Percentiles rank a stretch among this genome's conserved stretches.
Evolutionary conservation across 1,140 invertebrate species (phyloP).

Genomic region (Heliothis subflexa): DNA sequence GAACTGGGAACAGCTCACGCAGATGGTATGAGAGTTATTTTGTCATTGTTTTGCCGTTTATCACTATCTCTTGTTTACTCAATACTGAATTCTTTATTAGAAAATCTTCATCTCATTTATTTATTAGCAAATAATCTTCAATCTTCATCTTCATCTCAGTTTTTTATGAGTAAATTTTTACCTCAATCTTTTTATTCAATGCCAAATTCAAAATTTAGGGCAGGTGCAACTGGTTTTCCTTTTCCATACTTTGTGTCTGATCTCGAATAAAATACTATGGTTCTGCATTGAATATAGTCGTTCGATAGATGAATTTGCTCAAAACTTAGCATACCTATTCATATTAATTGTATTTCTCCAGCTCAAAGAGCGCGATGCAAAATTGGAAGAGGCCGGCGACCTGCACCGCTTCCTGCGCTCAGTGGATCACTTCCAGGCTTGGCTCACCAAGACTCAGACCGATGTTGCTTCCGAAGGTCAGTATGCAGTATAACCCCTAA

Average conservation of each 20-base stretch:
- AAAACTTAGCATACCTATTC: no score
- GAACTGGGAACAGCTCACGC: slow-evolving; percentile 98
- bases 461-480: slow-evolving; percentile 97
- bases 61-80: not conserved
- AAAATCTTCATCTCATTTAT: no score
- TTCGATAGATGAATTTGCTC: not conserved
- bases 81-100: no score
- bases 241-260: no score
- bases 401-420: slow-evolving; percentile 99
- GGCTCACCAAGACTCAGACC: slow-evolving; percentile 99
- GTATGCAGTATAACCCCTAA: not conserved
- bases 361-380: slow-evolving; percentile 98
- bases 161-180: no score
- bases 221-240: no score
- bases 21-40: slow-evolving; percentile 89
- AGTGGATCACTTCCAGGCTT: slow-evolving; percentile 99
- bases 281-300: no score
- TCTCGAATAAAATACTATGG: no score
- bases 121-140: no score
- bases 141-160: no score
- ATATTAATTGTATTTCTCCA: slow-evolving; percentile 59
- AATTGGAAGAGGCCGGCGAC: slow-evolving; percentile 99
- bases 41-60: not conserved
- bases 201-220: no score
- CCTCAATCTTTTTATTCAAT: no score